Evolutionary conservation across 2,113 vertebrate species (phyloP), one percentile per base, ranked within the genome.

Genomic region (Nesospiza acunhae): DNA sequence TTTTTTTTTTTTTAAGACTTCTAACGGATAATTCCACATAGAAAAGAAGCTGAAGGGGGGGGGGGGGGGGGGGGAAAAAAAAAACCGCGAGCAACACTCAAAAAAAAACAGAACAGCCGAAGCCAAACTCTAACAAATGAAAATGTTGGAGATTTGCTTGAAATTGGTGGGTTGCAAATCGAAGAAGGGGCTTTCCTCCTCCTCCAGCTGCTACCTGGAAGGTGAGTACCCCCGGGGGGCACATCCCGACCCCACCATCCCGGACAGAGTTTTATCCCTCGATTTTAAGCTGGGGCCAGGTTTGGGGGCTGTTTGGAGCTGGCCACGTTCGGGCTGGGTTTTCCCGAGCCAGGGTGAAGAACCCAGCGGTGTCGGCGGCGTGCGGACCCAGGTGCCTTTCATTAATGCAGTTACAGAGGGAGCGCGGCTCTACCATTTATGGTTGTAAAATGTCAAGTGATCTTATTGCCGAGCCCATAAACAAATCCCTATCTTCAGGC

Each of bases 91-190:
- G n/a, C n/a, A n/a, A n/a, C n/a, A n/a, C n/a, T n/a, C n/a, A n/a
- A n/a, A n/a, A n/a, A n/a, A 75, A 68, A 85, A 12, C 42, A 59
- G 22, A 91, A 91, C 70, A 93, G 81, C 90, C 13, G 30, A 91
- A 93, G 95, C 94, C 89, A 79, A 95, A 91, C 94, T 95, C 96
- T 95, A 98, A 97, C 98, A 98, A 98, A 99, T 99, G 98, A 99
- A 99, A 98, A 99, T 99, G 99, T 98, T 99, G 99, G 99, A 99
- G 98, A 99, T 99, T 97, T 99, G 99, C 97, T 98, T 99, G 96
- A 99, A 99, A 98, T 98, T 99, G 98, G 99, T 99, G 98, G 99
- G 99, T 97, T 99, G 99, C 98, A 99, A 99, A 98, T 99, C 99
- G 62, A 99, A 99, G 97, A 99, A 99, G 95, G 99, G 99, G 78